A percentile compares a stretch with the other conserved stretches of the same genome.
phyloP scores from a whole-genome alignment of 2,797 vertebrate genomes.

The Sternotherus odoratus region DNA sequence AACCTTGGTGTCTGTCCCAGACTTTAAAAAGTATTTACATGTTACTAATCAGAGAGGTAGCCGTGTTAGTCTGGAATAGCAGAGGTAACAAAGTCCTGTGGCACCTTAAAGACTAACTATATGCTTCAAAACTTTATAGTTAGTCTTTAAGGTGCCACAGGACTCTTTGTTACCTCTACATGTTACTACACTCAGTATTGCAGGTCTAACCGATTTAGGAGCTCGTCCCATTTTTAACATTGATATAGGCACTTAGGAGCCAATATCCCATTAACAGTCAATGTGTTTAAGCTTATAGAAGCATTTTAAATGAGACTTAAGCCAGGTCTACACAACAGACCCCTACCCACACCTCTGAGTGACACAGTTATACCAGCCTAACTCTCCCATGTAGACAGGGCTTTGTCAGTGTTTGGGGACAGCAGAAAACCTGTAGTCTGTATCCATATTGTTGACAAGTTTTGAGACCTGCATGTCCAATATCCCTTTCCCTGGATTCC shows the following conservation, averaged over 20 bases:
- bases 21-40: background rate
- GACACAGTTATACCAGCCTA: accelerated
- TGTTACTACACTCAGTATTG: background rate
- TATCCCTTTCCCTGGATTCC: background rate
- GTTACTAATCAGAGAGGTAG: no score
- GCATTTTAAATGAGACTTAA: background rate
- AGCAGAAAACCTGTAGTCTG: background rate
- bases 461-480: background rate
- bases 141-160: no score
- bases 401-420: background rate
- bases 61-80: no score
- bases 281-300: background rate
- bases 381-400: background rate
- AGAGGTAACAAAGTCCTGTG: no score
- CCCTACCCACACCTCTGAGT: background rate
- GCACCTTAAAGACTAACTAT: no score
- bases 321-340: background rate
- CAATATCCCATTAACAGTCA: background rate
- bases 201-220: background rate
- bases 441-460: background rate
- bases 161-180: no score
- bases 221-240: background rate
- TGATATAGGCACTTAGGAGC: background rate
- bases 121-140: no score
- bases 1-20: background rate